Conservation (phyloP, 2,113 vertebrate species). For the Pycnonotus jocosus region DNA sequence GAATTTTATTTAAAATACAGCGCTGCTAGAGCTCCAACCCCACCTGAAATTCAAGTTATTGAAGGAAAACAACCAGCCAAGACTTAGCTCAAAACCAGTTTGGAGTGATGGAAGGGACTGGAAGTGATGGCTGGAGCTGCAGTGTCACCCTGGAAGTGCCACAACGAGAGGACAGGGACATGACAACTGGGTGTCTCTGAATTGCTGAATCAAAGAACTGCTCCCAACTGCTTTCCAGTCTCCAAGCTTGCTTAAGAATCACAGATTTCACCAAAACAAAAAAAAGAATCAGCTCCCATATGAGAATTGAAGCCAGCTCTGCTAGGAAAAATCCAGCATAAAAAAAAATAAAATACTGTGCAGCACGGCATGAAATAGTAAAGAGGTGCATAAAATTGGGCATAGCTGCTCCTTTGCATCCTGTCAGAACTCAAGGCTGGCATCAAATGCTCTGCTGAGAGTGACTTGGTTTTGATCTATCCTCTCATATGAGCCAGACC, state of each 20-base stretch:
- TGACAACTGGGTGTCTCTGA: not conserved
- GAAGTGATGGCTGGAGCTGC: not conserved
- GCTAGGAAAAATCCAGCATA: not conserved
- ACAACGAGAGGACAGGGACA: accelerated
- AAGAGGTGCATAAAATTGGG: conserved; percentile 11
- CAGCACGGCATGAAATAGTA: not conserved
- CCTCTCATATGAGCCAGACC: not conserved
- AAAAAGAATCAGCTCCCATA: not conserved
- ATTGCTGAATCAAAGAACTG: not conserved
- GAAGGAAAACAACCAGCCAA: not conserved
- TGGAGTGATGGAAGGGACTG: not conserved
- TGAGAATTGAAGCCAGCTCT: not conserved
- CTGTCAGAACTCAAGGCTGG: not conserved
- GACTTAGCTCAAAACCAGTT: not conserved
- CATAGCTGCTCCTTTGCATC: not conserved
- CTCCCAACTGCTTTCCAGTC: not conserved
- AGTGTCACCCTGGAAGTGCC: not conserved
- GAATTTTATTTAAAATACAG: not conserved
- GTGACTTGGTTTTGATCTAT: conserved; percentile 42
- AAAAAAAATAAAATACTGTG: not conserved
- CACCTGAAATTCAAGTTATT: not conserved
- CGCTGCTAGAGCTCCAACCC: not conserved
- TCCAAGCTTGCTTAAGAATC: not conserved
- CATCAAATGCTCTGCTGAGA: not conserved
- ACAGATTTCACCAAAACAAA: not conserved